A percentile compares a stretch with the other conserved stretches of the same genome.
Conservation (phyloP, 1,140 invertebrate species). For the Aphaenogaster rudis region DNA sequence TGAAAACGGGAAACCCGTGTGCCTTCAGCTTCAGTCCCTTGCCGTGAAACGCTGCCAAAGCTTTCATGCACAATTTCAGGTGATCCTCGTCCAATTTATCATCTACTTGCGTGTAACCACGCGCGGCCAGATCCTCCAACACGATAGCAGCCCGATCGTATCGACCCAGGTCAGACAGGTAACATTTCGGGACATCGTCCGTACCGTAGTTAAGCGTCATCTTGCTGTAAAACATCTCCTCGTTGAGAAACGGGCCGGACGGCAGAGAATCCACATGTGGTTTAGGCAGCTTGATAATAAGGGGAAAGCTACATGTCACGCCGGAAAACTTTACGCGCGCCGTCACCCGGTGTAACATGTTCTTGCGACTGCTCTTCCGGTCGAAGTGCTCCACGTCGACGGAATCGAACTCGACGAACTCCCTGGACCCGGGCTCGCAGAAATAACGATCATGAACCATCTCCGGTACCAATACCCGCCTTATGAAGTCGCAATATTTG, state of each 20-base stretch:
- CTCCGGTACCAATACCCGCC: conserved; percentile 80
- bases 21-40: conserved; percentile 75
- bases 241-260: conserved; percentile 73
- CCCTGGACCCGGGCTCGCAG: conserved; percentile 82
- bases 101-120: conserved; percentile 71
- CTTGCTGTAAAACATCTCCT: conserved; percentile 83
- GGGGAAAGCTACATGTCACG: conserved; percentile 70
- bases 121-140: conserved; percentile 79
- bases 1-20: conserved; percentile 70
- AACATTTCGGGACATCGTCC: conserved; percentile 79
- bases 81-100: conserved; percentile 69
- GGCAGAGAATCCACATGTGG: not conserved
- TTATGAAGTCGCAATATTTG: conserved; percentile 77
- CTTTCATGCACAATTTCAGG: conserved; percentile 73
- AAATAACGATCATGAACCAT: conserved; percentile 83
- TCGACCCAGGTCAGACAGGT: conserved; percentile 79
- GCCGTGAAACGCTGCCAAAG: conserved; percentile 80
- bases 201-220: conserved; percentile 72
- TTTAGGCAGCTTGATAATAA: conserved; percentile 80
- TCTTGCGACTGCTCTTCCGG: not conserved
- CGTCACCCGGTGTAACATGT: conserved; percentile 66
- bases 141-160: conserved; percentile 81
- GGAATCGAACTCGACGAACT: conserved; percentile 83
- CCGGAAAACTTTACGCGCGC: conserved; percentile 80
- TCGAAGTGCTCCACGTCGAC: conserved; percentile 51